These are phyloP conservation scores for Phyllotis vaccarum DNA, from an alignment of 2,797 vertebrate genomes.

Conservation along the genomic window DNA sequence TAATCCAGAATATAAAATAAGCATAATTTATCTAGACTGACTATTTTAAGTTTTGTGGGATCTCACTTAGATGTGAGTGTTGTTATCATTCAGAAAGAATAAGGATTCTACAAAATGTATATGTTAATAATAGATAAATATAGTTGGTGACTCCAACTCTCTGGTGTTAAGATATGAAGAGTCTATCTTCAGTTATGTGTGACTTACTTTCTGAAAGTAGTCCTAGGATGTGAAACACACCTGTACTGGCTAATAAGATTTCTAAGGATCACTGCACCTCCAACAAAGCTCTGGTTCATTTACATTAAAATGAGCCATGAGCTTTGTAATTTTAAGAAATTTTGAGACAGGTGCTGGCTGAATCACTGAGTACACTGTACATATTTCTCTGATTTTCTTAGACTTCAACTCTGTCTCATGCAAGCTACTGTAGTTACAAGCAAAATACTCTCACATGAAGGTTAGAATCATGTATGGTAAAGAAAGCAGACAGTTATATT, in stretches of 20 bases:
- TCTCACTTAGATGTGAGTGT: neutral
- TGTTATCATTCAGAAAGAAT: neutral
- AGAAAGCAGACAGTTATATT: neutral
- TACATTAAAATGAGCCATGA: neutral
- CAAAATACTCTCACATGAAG: neutral
- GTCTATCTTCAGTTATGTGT: neutral
- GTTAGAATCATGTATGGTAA: neutral
- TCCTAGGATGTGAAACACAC: neutral
- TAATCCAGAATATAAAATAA: neutral
- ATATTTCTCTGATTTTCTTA: neutral
- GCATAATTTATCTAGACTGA: neutral
- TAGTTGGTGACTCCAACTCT: neutral
- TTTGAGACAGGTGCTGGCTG: neutral
- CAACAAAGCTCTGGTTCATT: neutral
- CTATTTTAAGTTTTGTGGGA: neutral
- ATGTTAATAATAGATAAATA: neutral
- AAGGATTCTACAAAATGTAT: neutral
- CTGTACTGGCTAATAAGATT: neutral
- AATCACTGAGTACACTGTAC: neutral
- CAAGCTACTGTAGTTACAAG: neutral
- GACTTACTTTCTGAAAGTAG: neutral
- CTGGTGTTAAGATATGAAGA: neutral
- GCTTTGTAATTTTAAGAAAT: neutral
- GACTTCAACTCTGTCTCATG: neutral
- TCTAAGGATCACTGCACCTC: neutral